Evolutionary conservation across 2,888 invertebrate genomes (phyloP).

Genomic region (Thera obeliscata): DNA sequence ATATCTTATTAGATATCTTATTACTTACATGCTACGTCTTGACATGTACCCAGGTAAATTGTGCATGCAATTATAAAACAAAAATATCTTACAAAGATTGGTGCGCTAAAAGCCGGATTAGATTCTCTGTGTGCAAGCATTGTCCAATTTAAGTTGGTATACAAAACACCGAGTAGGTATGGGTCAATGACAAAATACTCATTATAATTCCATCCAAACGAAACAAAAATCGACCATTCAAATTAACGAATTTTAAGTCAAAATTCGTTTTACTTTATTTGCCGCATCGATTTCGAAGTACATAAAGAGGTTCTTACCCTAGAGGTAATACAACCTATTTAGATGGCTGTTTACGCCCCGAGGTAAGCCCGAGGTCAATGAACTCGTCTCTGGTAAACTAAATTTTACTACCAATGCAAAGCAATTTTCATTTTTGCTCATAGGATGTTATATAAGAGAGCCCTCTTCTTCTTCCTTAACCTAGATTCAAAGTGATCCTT

Average conservation of each 20-base stretch:
- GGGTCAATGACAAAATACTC: neutral
- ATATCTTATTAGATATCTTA: no score
- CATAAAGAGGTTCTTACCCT: conserved; percentile 37
- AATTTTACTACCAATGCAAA: conserved; percentile 67
- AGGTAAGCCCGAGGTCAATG: conserved; percentile 62
- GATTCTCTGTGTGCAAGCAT: no score
- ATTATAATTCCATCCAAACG: neutral
- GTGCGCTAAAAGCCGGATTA: no score
- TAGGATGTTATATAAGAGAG: conserved; percentile 48
- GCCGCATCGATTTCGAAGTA: conserved; percentile 15
- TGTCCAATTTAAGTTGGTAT: neutral
- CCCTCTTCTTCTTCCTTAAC: no score
- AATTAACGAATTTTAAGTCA: neutral
- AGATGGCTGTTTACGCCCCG: conserved; percentile 28
- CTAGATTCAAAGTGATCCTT: no score
- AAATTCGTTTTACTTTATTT: neutral
- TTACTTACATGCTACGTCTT: no score
- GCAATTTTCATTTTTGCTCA: conserved; percentile 65
- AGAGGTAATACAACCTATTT: conserved; percentile 46
- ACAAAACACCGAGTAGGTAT: neutral
- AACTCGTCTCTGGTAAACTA: conserved; percentile 50
- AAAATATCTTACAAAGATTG: no score
- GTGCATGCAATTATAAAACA: no score
- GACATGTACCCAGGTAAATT: no score
- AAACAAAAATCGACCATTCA: neutral